A percentile compares a stretch with the other conserved stretches of the same genome.
These are phyloP conservation scores for Alcedo quadribrachys DNA, from an alignment of 2,797 vertebrate genomes.

Conservation along the genomic window DNA sequence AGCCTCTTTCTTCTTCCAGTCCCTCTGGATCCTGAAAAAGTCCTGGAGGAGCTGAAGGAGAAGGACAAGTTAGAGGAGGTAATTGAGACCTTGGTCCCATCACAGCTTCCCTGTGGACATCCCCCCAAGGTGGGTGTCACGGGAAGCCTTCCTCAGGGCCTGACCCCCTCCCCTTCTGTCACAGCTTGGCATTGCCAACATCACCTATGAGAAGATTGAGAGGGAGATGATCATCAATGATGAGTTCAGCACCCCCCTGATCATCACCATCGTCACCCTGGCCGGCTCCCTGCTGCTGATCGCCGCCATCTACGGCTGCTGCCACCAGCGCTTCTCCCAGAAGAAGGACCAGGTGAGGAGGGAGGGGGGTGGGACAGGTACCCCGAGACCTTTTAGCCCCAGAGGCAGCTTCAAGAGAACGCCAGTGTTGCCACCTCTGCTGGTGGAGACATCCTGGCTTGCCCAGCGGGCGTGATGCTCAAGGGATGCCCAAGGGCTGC, in stretches of 20 bases:
- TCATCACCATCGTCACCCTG: slow-evolving; percentile 82
- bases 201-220: slow-evolving; percentile 12
- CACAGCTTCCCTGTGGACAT: accelerated
- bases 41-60: slow-evolving; percentile 56
- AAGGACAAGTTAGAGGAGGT: slow-evolving; percentile 72
- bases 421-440: background rate
- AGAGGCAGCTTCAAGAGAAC: background rate
- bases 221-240: slow-evolving; percentile 58
- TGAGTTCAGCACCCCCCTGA: slow-evolving; percentile 77
- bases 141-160: background rate
- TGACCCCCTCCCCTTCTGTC: background rate
- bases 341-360: slow-evolving; percentile 80
- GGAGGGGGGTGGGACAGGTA: background rate
- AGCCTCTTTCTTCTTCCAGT: slow-evolving; percentile 49
- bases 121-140: background rate
- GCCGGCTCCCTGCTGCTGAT: slow-evolving; percentile 78
- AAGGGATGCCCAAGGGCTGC: background rate
- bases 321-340: slow-evolving; percentile 79
- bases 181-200: slow-evolving; percentile 63
- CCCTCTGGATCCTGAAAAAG: background rate
- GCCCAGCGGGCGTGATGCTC: background rate
- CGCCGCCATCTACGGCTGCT: slow-evolving; percentile 78
- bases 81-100: background rate
- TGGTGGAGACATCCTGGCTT: background rate
- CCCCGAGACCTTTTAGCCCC: background rate